Evolutionary conservation across 2,113 vertebrate species (phyloP), one percentile per base, ranked within the genome.

Genomic region (Gobio gobio): DNA sequence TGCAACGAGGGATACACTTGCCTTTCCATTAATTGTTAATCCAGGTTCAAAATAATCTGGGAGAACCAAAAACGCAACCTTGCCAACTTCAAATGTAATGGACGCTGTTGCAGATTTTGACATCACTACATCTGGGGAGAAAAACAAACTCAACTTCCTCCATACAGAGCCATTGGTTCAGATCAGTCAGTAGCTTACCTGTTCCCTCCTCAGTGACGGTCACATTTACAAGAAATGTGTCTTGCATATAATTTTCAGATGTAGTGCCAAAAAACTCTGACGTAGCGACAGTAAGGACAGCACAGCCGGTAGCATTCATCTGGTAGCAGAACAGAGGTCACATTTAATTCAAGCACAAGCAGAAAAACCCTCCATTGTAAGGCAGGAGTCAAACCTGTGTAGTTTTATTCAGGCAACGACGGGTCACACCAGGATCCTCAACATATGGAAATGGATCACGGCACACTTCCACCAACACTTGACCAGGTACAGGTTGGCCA

Each of bases 121-220:
- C 33, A 81, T 54, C 0, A 36, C 1, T 0, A 68, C 29, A 33
- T 16, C 79, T 82, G 63, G 3, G 3, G 26, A 20, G 12, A 1
- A 5, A 1, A 36, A 36, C 6, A 26, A 16, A 51, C 4, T 51
- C 4, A 51, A 51, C 49, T 1, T 5, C 4, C 0, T 51, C 6
- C 40, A 24, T 16, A 13, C 47, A 4, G 1, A 16, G 4, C 2
- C 12, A 5, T 18, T 47, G 20, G 40, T 0, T 10, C 8, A 13
- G 33, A 47, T 66, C 29, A 10, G 3, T 9, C 8, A 54, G 13
- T 36, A 4, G 70, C 88, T 88, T 75, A 84, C 94, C 93, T 73
- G 94, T 94, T 2, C 92, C 94, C 9, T 93, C 91, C 49, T 95
- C 94, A 72, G 86, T 84, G 43, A 93, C 29, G 1, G 45, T 58